Evolutionary conservation across 2,888 invertebrate species (phyloP).

Genomic region (Synergus japonicus): DNA sequence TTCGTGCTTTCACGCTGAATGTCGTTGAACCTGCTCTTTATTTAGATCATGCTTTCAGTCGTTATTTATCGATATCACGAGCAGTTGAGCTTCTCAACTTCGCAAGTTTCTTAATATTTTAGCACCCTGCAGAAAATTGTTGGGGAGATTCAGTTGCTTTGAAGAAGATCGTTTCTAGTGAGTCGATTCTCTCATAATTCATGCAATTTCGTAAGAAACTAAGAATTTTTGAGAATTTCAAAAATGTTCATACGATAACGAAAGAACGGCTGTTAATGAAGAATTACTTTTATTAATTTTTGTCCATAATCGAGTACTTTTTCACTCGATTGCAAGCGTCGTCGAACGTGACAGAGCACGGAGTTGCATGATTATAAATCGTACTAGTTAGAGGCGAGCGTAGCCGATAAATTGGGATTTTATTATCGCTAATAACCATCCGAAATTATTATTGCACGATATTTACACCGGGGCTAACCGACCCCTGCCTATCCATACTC

Average conservation of each 20-base stretch:
- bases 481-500: slow-evolving; percentile 43
- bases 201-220: background rate
- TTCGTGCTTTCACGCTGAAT: slow-evolving; percentile 32
- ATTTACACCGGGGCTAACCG: slow-evolving; percentile 64
- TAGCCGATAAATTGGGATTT: slow-evolving; percentile 74
- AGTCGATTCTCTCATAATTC: background rate
- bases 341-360: slow-evolving; percentile 40
- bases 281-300: slow-evolving; percentile 4
- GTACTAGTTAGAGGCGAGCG: slow-evolving; percentile 48
- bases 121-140: slow-evolving; percentile 12
- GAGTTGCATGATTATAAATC: slow-evolving; percentile 51
- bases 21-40: slow-evolving; percentile 38
- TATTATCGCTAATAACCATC: slow-evolving; percentile 76
- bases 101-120: slow-evolving; percentile 23
- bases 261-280: background rate
- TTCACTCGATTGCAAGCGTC: background rate
- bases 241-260: no score
- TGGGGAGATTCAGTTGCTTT: background rate
- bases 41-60: slow-evolving; percentile 32
- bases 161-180: background rate
- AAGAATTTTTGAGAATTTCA: no score
- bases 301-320: background rate
- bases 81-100: slow-evolving; percentile 40
- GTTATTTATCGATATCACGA: slow-evolving; percentile 42
- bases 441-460: slow-evolving; percentile 74